Base-by-base conservation (phyloP, 2,113 vertebrate species). In the Podilymbus podiceps region DNA sequence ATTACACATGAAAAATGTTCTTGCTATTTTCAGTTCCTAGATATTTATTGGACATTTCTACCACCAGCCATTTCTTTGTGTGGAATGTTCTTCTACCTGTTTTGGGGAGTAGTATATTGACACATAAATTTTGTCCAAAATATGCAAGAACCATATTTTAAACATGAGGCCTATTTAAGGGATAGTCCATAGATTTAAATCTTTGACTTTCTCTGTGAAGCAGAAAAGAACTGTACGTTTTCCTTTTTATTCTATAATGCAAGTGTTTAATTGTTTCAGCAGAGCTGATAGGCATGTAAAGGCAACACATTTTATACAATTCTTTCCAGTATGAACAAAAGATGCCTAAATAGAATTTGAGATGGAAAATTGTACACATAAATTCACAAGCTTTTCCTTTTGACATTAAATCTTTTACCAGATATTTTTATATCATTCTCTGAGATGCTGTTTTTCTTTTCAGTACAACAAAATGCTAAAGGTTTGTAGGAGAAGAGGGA, bases 71-170 rank as follows among this genome's bases (percentile, higher is more conserved):
- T 94, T 97, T 67, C 71, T 90, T 84, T 93, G 30, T 88, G 42
- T 40, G 23, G 83, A 96, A 85, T 52, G 22, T 20, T 92, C n/a
- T 96, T 94, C 79, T 85, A 24, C 93, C 77, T 86, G 52, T 68
- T 96, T 78, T 82, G 42, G 62, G 24, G 31, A 93, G 88, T 75
- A 78, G 38, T 55, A 80, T 81, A 90, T 72, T 66, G 85, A 63
- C 49, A 83, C 46, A 97, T 92, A 97, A 56, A 96, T 97, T 95
- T 96, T 95, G 9, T 49, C 83, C 49, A 58, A 97, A 95, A 69
- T 95, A 95, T 95, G 64, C 49, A 96, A 95, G 8, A 86, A 28
- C 38, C 23, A 21, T 93, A 93, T 97, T 97, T 96, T 96, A 96
- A 96, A 81, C 47, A 31, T 5, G 8, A 9, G 2, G 3, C 27